These are phyloP conservation scores for Meleagris gallopavo DNA, from an alignment of 2,113 vertebrate genomes.

Conservation along the genomic window DNA sequence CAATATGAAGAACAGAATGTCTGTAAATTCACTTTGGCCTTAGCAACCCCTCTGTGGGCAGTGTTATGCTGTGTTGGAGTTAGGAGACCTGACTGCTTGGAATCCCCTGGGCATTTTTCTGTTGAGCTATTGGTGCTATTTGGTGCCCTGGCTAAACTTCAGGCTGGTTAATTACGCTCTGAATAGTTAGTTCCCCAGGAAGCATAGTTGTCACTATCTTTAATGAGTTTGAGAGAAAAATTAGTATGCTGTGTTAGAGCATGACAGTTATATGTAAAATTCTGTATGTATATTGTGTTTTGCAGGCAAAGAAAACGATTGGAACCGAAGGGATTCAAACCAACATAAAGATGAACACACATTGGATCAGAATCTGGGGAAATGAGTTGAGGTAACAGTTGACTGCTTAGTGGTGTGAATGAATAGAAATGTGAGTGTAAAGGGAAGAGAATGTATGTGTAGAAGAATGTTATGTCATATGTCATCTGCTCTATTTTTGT, in stretches of 20 bases:
- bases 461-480: neutral
- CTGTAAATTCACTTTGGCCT: neutral
- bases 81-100: neutral
- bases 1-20: neutral
- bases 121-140: neutral
- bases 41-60: neutral
- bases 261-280: neutral
- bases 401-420: neutral
- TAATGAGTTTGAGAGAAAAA: neutral
- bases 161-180: neutral
- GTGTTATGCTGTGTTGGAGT: neutral
- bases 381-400: neutral
- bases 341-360: neutral
- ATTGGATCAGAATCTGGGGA: neutral
- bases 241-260: neutral
- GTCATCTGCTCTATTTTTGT: constrained; percentile 33
- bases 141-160: neutral
- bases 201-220: neutral
- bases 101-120: neutral
- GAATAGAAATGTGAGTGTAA: neutral
- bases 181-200: neutral
- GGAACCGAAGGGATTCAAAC: neutral
- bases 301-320: neutral
- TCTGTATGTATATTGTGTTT: neutral
- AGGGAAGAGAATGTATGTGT: neutral